Base-by-base conservation (phyloP, 2,797 vertebrate genomes). In the Sphenodon punctatus region DNA sequence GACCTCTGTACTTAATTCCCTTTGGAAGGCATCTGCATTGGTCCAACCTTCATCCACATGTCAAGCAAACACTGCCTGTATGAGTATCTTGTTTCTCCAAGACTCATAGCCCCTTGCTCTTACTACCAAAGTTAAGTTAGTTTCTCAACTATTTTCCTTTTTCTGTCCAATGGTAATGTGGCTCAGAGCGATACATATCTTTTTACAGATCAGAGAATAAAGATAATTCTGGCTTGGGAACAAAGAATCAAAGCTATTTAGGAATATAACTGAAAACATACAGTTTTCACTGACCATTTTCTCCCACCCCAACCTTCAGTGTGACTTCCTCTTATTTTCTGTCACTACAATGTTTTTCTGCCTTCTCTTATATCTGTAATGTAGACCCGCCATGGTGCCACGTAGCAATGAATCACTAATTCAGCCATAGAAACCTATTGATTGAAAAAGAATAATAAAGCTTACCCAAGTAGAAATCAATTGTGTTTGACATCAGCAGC, bases 391-490 rank as follows among this genome's bases (percentile, higher is more conserved):
- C 34, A 38, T 34, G 19, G 75, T 72, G 69, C 22, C 5, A n/a
- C 8, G 4, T 49, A 55, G 51, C 32, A 55, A 55, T n/a, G 9
- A 19, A 16, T 51, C 17, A 74, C 6, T 27, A 61, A 67, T 85
- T 67, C 1, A 45, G 67, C 79, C 3, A 34, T 13, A 11, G 30
- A 19, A 82, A 72, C 2, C 17, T 53, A 23, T 7, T 60, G 19
- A 77, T 27, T 2, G 32, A 38, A 14, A 8, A 59, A 61, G 14
- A 72, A 63, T 4, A 36, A 45, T 43, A 79, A 10, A 45, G 27
- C 30, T 78, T 70, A 20, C 25, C 19, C 64, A 30, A 39, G 30
- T 43, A 80, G 55, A 80, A 84, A 55, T 38, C n/a, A 75, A 77
- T 75, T 64, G 16, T 42, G 34, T 63, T 46, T 68, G 55, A 22